Evolutionary conservation across 2,113 vertebrate species (phyloP), one percentile per base, ranked within the genome.

Genomic region (Oreotragus oreotragus): DNA sequence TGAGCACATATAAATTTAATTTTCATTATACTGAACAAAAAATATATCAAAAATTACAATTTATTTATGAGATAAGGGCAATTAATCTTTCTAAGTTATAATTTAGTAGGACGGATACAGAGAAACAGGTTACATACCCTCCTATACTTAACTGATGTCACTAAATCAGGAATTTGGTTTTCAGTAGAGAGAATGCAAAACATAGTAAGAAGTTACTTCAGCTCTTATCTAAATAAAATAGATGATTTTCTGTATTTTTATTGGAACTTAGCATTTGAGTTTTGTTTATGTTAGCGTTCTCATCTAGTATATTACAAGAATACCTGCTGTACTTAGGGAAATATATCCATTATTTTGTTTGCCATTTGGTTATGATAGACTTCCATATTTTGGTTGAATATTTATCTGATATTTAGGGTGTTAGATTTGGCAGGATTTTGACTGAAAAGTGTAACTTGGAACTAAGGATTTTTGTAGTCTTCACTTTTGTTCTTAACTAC

Each of bases 81-180:
- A 10, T 84, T 96, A 73, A 57, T 94, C 70, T 92, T 94, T 92
- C 39, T 94, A 55, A 93, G 23, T 93, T 89, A 62, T 33, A 47
- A 16, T 93, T 95, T 93, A 27, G 8, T 95, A 79, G 83, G 9
- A 62, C 28, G 81, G 21, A 14, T 84, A 28, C 25, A 80, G 25
- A 88, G 58, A 85, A 94, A 47, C 47, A 91, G 9, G 1, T 94
- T 84, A 27, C 10, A 51, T 80, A 51, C 7, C 7, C 19, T 77
- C 9, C 47, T 84, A 4, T 91, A 47, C 45, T 73, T 91, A 39
- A 36, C 3, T 64, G 80, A 53, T 51, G 12, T 47, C 16, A 17
- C 16, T 79, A 64, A 62, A 49, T 89, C 53, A 76, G 33, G 27
- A 92, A 45, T 94, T 96, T 60, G 28, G 13, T 95, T 55, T 93